Evolutionary conservation across 2,797 vertebrate genomes (phyloP).

Genomic region (Leuciscus waleckii): DNA sequence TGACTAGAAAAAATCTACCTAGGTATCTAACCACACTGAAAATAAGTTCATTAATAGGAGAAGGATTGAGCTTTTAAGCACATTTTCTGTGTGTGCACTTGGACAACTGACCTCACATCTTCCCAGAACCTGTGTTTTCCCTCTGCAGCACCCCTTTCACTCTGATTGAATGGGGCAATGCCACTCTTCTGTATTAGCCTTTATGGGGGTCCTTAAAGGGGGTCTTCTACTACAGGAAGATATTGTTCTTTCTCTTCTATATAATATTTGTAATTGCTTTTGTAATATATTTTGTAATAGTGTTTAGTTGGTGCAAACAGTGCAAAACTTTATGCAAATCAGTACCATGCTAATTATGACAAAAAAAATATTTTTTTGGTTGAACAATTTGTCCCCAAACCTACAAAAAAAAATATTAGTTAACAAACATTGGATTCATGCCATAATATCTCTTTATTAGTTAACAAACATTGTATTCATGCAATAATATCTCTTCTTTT

Average conservation of each 20-base stretch:
- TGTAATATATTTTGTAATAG: background rate
- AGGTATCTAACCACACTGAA: background rate
- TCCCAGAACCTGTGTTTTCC: constrained; percentile 25
- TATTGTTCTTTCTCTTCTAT: background rate
- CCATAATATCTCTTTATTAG: background rate
- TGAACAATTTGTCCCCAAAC: background rate
- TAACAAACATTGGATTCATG: background rate
- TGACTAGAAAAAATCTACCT: background rate
- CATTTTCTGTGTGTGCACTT: background rate
- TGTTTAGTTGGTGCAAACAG: background rate
- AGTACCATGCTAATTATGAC: background rate
- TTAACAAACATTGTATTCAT: background rate
- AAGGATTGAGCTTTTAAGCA: background rate
- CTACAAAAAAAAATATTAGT: background rate
- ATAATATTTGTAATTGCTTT: background rate
- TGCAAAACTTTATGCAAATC: background rate
- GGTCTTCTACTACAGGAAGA: constrained; percentile 46
- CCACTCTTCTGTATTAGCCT: constrained; percentile 50
- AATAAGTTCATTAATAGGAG: background rate
- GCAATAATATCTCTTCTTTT: background rate
- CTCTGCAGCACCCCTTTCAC: constrained; percentile 37
- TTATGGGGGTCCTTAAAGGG: constrained; percentile 59
- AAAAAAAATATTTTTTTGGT: background rate
- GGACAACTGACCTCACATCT: constrained; percentile 29
- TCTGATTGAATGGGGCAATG: constrained; percentile 54